Evolutionary conservation across 2,797 vertebrate genomes (phyloP).

Genomic region (Premnoplex brunnescens): DNA sequence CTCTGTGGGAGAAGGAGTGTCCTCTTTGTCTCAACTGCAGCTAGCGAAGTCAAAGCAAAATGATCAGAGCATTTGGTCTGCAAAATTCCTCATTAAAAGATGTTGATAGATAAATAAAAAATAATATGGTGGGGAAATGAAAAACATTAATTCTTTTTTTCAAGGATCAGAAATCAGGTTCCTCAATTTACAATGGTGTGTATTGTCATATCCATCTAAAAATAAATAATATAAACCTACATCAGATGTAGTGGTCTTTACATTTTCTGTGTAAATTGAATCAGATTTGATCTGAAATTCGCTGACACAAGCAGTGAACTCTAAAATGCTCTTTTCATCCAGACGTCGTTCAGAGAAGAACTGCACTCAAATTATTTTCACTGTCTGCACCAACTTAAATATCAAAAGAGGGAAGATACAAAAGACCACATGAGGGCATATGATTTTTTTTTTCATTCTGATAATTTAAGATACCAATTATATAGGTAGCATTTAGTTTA

Average conservation of each 20-base stretch:
- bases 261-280: conserved; percentile 9
- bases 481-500: background rate
- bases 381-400: conserved; percentile 3
- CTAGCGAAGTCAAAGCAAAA: background rate
- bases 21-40: background rate
- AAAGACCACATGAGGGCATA: background rate
- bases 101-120: background rate
- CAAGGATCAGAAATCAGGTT: background rate
- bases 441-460: background rate
- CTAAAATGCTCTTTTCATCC: conserved; percentile 21
- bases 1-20: background rate
- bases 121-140: background rate
- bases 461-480: background rate
- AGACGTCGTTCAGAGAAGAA: background rate
- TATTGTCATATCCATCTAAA: background rate
- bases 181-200: background rate
- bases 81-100: background rate
- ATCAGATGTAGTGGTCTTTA: background rate
- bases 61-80: background rate
- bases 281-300: conserved; percentile 19
- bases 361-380: conserved; percentile 4
- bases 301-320: conserved; percentile 16
- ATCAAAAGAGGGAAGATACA: background rate
- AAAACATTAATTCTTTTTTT: background rate
- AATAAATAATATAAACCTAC: background rate